A percentile compares a stretch with the other conserved stretches of the same genome.
Conservation (phyloP, 2,888 invertebrate species). For the Spialia ferax region DNA sequence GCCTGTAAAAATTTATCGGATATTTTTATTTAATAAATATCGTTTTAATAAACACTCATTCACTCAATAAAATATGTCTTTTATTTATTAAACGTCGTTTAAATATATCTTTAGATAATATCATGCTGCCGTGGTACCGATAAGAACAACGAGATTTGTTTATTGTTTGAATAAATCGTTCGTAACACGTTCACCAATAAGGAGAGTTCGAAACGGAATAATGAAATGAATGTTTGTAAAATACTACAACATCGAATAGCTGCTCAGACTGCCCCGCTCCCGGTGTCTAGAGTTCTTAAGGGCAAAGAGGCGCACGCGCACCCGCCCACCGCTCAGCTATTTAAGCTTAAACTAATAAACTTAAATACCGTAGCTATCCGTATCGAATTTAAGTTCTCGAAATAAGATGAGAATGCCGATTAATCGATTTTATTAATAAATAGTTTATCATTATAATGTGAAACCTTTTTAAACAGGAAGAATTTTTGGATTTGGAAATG, state of each 20-base stretch:
- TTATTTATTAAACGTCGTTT: constrained; percentile 56
- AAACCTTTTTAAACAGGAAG: too few relatives aligned
- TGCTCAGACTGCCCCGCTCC: constrained; percentile 49
- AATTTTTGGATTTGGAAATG: too few relatives aligned
- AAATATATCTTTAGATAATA: constrained; percentile 61
- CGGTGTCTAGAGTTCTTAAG: constrained; percentile 40
- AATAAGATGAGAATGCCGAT: too few relatives aligned
- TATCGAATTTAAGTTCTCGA: neutral
- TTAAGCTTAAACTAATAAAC: neutral
- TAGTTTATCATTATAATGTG: too few relatives aligned
- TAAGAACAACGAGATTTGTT: constrained; percentile 59
- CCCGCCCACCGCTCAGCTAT: constrained; percentile 63
- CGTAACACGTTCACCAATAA: constrained; percentile 66
- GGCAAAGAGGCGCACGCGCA: constrained; percentile 53
- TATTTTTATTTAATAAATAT: constrained; percentile 26
- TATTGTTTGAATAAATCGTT: constrained; percentile 21
- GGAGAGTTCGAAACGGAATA: constrained; percentile 78
- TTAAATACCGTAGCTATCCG: neutral
- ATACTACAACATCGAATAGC: constrained; percentile 62
- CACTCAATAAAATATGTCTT: constrained; percentile 68
- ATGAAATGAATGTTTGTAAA: constrained; percentile 53
- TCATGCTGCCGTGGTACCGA: constrained; percentile 71
- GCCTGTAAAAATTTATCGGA: constrained; percentile 48
- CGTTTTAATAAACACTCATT: constrained; percentile 64
- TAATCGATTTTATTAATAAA: too few relatives aligned